Base-by-base conservation (phyloP, 2,113 vertebrate genomes). In the Ursus arctos region DNA sequence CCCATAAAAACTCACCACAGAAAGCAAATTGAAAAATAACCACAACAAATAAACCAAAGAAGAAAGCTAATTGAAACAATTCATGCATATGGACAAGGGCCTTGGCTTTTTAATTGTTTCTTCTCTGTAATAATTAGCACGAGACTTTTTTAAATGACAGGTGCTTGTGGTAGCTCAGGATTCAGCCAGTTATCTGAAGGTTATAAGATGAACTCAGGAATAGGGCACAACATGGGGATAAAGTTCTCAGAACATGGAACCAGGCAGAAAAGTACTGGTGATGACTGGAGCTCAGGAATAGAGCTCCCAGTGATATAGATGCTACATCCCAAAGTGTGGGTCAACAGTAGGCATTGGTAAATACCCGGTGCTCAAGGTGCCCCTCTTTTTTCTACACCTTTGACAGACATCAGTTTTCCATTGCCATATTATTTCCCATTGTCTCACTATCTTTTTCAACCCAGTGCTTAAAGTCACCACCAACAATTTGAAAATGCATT, bases 1-100 rank as follows among this genome's bases (percentile, higher is more conserved):
- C 67, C 63, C 40, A 95, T 71, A 67, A 77, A 96, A 85, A 63
- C 33, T 13, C 10, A 61, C 4, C 36, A 81, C 57, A 83, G 47
- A 82, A 90, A 65, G 12, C 7, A 92, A 92, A 90, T 33, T 72
- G 13, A 57, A 94, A 91, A 86, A 28, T 47, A 79, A 85, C 43
- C 71, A 40, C 55, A 84, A 59, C 31, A 49, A 88, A 49, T 36
- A 83, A 74, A 87, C 55, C 33, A 95, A 84, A 79, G 18, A 91
- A 87, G 43, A 67, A 96, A 57, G 21, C 12, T 86, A 89, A 77
- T 47, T 92, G 53, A 95, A 97, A 77, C 7, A 59, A 67, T 36
- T 49, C 53, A 82, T 12, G 21, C 15, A 31, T 72, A 33, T 59
- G 36, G 18, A 96, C 31, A 80, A 26, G 9, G 47, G 49, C 14